phyloP scores from a whole-genome alignment of 2,797 vertebrate genomes.

The Typhlichthys eigenmanni region DNA sequence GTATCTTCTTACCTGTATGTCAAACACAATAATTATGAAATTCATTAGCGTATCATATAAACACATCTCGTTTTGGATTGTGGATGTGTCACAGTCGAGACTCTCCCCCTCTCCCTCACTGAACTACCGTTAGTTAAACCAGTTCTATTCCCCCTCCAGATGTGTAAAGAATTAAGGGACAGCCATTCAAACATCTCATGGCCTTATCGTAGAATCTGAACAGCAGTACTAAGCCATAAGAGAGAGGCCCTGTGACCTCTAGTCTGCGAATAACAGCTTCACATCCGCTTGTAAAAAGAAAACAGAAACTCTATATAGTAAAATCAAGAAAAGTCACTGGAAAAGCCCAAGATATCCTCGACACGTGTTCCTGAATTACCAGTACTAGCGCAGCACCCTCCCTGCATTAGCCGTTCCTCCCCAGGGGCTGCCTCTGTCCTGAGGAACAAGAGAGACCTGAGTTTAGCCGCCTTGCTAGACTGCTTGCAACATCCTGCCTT shows the following conservation, averaged over 20 bases:
- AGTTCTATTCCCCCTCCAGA: constrained; percentile 49
- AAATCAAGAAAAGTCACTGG: constrained; percentile 65
- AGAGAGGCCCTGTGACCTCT: constrained; percentile 51
- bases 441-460: constrained; percentile 59
- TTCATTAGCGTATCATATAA: constrained; percentile 41
- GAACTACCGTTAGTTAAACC: constrained; percentile 61
- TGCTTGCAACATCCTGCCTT: constrained; percentile 69
- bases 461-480: constrained; percentile 50
- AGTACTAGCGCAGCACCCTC: constrained; percentile 57
- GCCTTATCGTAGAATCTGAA: constrained; percentile 55
- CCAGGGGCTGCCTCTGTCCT: constrained; percentile 53
- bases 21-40: constrained; percentile 61
- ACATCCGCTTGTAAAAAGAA: constrained; percentile 62
- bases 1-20: constrained; percentile 44
- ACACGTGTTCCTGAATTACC: constrained; percentile 74
- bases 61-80: constrained; percentile 41
- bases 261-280: constrained; percentile 51
- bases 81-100: constrained; percentile 32
- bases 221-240: constrained; percentile 53
- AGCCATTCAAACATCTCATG: constrained; percentile 23
- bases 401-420: constrained; percentile 63
- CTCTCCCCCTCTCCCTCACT: constrained; percentile 46
- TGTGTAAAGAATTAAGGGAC: constrained; percentile 61
- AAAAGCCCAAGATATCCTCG: constrained; percentile 66
- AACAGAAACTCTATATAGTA: constrained; percentile 58